Evolutionary conservation across 30 jellyfish, hydroid and myxozoan species (phyloP), one percentile per base, ranked within the genome.

Genomic region (Aurelia aurita complex sp. Pacific): DNA sequence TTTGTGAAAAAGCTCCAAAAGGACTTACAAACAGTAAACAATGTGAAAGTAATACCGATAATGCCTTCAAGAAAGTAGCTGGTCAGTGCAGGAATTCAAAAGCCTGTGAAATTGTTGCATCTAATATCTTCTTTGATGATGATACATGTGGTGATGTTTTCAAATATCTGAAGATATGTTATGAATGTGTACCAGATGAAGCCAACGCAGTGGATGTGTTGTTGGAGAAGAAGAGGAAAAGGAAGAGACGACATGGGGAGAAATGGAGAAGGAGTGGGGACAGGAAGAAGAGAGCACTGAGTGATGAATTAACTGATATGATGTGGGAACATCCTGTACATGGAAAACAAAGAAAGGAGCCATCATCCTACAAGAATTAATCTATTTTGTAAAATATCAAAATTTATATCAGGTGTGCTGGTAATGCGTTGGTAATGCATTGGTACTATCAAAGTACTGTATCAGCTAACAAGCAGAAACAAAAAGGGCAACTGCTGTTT

Each of bases 101-200:
- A 40, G 99, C 97, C 17, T 96, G 99, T 60, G 99, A 96, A 77
- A 70, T 96, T 19, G 96, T 96, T 32, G 99, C 98, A 40, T 91
- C 99, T 32, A 89, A 92, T 90, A 91, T 96, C 35, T 96, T 96
- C 97, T 96, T 96, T 77, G 99, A 96, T 73, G 99, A 96, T 65
- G 95, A 91, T 74, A 87, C 96, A 3, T 85, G 97, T 51, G 95
- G 97, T 1, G 96, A 91, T 81, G 96, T 89, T 18, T 96, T 73
- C 79, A 96, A 96, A 64, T 96, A 91, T 71, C 64, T 91, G 73
- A 96, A 96, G 74, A 89, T 96, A 2, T 96, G 99, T 81, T 96
- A 96, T 76, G 99, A 96, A 69, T 96, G 99, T 83, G 87, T 91
- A 17, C 97, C 97, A 12, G 99, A 96, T 38, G 99, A 88, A 73